Evolutionary conservation across 2,888 invertebrate species (phyloP).

Genomic region (Xestia sexstrigata): DNA sequence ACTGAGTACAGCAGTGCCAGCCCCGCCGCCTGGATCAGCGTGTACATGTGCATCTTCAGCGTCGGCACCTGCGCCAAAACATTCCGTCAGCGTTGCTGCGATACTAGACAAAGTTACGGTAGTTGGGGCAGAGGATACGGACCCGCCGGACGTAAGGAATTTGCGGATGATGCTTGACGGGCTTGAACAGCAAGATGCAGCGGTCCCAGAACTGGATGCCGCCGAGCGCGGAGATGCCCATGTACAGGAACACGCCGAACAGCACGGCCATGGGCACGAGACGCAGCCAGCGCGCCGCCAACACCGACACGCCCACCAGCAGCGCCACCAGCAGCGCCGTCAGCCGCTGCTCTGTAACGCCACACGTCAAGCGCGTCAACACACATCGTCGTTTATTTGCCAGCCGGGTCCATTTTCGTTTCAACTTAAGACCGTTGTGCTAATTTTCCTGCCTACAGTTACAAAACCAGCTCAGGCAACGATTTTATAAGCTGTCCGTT

Average conservation of each 20-base stretch:
- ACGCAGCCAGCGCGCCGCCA: conserved; percentile 95
- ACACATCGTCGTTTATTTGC: too few relatives aligned
- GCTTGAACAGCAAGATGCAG: conserved; percentile 96
- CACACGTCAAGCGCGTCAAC: background rate
- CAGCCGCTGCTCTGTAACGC: conserved; percentile 94
- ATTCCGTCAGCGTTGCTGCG: background rate
- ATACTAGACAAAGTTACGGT: background rate
- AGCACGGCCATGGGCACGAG: conserved; percentile 98
- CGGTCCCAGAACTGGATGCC: conserved; percentile 99
- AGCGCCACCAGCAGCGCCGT: conserved; percentile 95
- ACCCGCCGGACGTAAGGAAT: conserved; percentile 97
- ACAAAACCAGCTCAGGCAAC: background rate
- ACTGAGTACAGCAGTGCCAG: conserved; percentile 96
- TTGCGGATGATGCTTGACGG: conserved; percentile 98
- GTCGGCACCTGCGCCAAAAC: conserved; percentile 93
- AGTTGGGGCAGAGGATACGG: background rate
- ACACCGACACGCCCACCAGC: conserved; percentile 95
- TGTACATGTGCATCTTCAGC: conserved; percentile 97
- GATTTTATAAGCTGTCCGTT: too few relatives aligned
- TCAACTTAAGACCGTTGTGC: background rate
- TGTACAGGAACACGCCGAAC: conserved; percentile 99
- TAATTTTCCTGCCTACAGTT: background rate
- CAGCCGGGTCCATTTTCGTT: background rate
- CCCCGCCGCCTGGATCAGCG: conserved; percentile 95
- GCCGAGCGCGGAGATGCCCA: conserved; percentile 98